phyloP scores from a whole-genome alignment of 2,797 vertebrate species.

The Betta splendens region DNA sequence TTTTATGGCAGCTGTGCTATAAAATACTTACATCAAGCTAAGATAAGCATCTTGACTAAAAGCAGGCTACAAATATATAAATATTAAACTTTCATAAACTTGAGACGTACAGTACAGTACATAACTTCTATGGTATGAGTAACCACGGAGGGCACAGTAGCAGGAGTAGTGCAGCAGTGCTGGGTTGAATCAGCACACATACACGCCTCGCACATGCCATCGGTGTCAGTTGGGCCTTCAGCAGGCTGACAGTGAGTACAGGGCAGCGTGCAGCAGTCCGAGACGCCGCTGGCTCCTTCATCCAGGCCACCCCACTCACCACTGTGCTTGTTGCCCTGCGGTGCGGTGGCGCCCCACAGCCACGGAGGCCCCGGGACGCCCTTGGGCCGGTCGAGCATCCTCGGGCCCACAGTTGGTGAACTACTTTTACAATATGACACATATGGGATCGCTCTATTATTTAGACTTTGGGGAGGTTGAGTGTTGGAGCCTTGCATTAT shows the following conservation, averaged over 20 bases:
- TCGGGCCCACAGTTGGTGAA: constrained; percentile 78
- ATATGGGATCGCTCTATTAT: constrained; percentile 77
- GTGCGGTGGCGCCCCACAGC: constrained; percentile 23
- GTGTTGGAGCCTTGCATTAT: constrained; percentile 41
- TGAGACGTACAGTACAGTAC: no score
- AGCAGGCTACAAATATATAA: no score
- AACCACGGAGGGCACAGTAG: no score
- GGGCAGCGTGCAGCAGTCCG: not conserved
- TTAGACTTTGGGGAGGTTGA: constrained; percentile 58
- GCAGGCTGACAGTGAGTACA: not conserved
- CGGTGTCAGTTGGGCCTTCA: not conserved
- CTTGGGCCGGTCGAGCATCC: constrained; percentile 58
- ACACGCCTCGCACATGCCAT: not conserved
- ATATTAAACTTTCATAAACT: no score
- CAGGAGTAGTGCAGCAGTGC: not conserved
- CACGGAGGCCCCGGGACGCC: constrained; percentile 47
- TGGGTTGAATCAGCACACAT: not conserved
- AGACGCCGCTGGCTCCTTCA: constrained; percentile 21
- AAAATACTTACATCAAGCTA: no score
- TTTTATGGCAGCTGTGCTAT: no score
- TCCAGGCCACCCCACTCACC: not conserved
- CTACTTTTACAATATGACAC: constrained; percentile 75
- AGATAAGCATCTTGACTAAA: no score
- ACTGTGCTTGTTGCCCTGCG: constrained; percentile 26
- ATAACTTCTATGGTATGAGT: no score